These are phyloP conservation scores for Glareola pratincola DNA, from an alignment of 2,113 vertebrate genomes.

Conservation along the genomic window DNA sequence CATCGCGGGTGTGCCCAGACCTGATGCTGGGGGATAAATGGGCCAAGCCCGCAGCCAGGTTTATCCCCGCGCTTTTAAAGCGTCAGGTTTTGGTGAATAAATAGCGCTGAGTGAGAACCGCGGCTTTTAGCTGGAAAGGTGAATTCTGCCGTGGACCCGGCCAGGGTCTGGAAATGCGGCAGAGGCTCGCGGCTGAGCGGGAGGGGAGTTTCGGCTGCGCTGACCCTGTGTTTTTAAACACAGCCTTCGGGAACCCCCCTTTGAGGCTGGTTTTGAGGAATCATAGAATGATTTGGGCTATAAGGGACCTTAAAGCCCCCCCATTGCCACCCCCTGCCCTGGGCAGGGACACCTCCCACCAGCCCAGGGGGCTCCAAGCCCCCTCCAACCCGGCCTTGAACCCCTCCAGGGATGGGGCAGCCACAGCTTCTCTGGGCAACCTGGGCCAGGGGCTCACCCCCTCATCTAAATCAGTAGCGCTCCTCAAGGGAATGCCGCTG, in stretches of 20 bases:
- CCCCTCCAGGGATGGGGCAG: too few relatives aligned
- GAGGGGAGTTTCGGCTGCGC: not conserved
- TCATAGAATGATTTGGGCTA: too few relatives aligned
- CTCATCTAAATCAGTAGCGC: too few relatives aligned
- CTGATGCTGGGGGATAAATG: not conserved
- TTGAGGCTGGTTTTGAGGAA: not conserved
- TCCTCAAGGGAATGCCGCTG: not conserved
- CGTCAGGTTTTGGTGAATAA: not conserved
- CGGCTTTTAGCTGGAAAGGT: not conserved
- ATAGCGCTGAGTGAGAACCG: accelerated
- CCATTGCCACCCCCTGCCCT: too few relatives aligned
- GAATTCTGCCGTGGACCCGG: not conserved
- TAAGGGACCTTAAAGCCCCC: too few relatives aligned
- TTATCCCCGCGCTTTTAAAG: accelerated
- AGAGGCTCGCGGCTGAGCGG: accelerated
- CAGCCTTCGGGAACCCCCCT: accelerated
- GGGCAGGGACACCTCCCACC: too few relatives aligned
- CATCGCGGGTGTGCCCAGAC: accelerated
- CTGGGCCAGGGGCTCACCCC: too few relatives aligned
- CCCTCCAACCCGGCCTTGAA: too few relatives aligned
- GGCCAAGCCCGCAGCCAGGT: not conserved
- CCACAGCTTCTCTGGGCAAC: too few relatives aligned
- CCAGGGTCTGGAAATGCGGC: accelerated
- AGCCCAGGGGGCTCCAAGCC: too few relatives aligned
- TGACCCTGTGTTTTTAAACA: accelerated